Base-by-base conservation (phyloP, 2,797 vertebrate genomes). In the Lagodon rhomboides region DNA sequence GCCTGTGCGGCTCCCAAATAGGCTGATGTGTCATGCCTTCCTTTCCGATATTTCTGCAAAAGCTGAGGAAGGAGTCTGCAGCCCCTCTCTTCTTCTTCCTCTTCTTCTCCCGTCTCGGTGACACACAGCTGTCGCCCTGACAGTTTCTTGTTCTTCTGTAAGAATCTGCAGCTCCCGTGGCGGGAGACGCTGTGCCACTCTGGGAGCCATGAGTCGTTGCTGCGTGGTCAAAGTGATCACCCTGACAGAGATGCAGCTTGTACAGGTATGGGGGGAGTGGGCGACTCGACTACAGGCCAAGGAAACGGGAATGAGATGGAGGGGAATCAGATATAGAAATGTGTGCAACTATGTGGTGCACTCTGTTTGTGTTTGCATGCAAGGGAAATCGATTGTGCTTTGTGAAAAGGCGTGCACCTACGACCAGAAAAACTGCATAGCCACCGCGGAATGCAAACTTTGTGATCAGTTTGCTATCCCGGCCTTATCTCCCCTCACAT, bases 1-100 rank as follows among this genome's bases (percentile, higher is more conserved):
- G 91, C 91, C 81, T 23, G 76, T 90, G 86, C 63, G 62, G 46
- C 88, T 92, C 91, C 84, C 68, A 92, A 93, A 92, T 94, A 97
- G 95, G 93, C 91, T 96, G 95, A 96, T 94, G 91, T 95, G 95
- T 96, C 85, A 96, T 96, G 95, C 94, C 94, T 97, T 97, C 94
- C 96, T 90, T 95, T 89, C 86, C 62, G 86, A 94, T 92, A 92
- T 92, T 94, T 92, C 86, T 87, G 89, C 85, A 84, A 90, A 89
- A 91, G 79, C 83, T 87, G 84, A 89, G 91, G 86, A 91, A 88
- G 62, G 80, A 85, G 83, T 84, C 80, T 75, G 77, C 79, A 50
- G 80, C 58, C 80, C 72, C 72, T 80, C 87, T 89, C 68, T 83
- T 75, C 68, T 86, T 87, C 85, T 85, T 88, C 85, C 79, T 87